A percentile compares a stretch with the other conserved stretches of the same genome.
Evolutionary conservation across 2,888 invertebrate species (phyloP).

Genomic region (Monopis laevigella): DNA sequence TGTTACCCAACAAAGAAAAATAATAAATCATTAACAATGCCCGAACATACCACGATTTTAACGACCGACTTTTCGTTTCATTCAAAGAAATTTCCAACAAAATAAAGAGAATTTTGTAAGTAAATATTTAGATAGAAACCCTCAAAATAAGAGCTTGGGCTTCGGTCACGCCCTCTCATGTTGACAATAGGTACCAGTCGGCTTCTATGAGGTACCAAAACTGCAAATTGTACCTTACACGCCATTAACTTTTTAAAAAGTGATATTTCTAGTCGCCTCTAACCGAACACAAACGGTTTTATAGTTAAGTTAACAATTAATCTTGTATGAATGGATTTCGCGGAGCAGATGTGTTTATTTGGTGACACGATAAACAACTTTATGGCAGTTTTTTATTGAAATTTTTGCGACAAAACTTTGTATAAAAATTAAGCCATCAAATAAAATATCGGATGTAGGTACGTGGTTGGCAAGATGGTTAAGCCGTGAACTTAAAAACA

Average conservation of each 20-base stretch:
- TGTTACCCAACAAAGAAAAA: too few relatives aligned
- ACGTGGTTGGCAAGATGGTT: too few relatives aligned
- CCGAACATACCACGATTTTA: slow-evolving; percentile 3
- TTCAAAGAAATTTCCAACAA: slow-evolving; percentile 4
- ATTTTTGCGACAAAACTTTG: too few relatives aligned
- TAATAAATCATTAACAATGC: slow-evolving; percentile 1
- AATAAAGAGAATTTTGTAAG: slow-evolving; percentile 24
- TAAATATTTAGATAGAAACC: slow-evolving; percentile 59
- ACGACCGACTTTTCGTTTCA: slow-evolving; percentile 5
- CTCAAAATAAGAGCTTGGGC: slow-evolving; percentile 40
- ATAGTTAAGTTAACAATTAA: slow-evolving; percentile 40
- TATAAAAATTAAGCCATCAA: too few relatives aligned
- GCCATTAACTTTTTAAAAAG: slow-evolving; percentile 54
- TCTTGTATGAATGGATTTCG: slow-evolving; percentile 42
- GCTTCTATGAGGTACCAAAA: slow-evolving; percentile 43
- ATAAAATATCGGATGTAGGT: too few relatives aligned
- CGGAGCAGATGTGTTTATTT: slow-evolving; percentile 12
- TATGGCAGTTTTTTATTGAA: not conserved
- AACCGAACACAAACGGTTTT: slow-evolving; percentile 17
- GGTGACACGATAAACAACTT: not conserved
- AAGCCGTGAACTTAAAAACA: too few relatives aligned
- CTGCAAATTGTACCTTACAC: slow-evolving; percentile 63
- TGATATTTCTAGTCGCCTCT: slow-evolving; percentile 25
- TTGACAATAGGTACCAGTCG: too few relatives aligned
- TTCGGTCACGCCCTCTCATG: slow-evolving; percentile 61